Base-by-base conservation (phyloP, 1,140 invertebrate genomes). In the Drosophila pruinosa region DNA sequence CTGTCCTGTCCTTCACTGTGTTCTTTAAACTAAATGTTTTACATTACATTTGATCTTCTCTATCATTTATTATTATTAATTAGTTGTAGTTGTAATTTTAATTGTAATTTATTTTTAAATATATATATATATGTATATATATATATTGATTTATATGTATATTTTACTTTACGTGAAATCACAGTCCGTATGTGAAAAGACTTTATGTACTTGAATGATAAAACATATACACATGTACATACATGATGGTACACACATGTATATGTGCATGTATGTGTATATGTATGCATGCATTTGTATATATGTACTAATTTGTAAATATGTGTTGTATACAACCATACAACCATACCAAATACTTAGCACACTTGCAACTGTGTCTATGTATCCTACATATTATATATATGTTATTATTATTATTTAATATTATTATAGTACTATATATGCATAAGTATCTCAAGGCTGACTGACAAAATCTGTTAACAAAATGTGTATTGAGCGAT, bases 181-280 rank as follows among this genome's bases (percentile, higher is more conserved):
- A 91, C 89, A 91, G 89, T 91, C 89, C 89, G 89, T 91, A 91
- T 91, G 89, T 91, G 89, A 91, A 91, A 89, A 91, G 86, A 88
- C 83, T 88, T 88, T 82, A 82, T 82, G 79, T 80, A 89, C 78
- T 83, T 73, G 78, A 78, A 88, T 88, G 81, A 67, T 88, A 78
- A 79, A 75, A 75, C 68, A 70, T 53, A 63, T 52, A 58, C 48
- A 45, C 41, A 56, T 36, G 31, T 31, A 57, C 52, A 48, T 75
- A 6, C 26, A n/a, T n/a, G n/a, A n/a, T n/a, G n/a, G 34, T 68
- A 52, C 67, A 47, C 68, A 64, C 5, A 2, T 28, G 26, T 6
- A n/a, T 31, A 34, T 72, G 68, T 69, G 21, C 53, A 21, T 57
- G 15, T 58, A 34, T 67, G 10, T 54, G 22, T 34, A 50, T 41